Percentiles rank a stretch among this genome's conserved stretches.
Evolutionary conservation across 2,797 vertebrate species (phyloP).

Genomic region (Falco novaeseelandiae): DNA sequence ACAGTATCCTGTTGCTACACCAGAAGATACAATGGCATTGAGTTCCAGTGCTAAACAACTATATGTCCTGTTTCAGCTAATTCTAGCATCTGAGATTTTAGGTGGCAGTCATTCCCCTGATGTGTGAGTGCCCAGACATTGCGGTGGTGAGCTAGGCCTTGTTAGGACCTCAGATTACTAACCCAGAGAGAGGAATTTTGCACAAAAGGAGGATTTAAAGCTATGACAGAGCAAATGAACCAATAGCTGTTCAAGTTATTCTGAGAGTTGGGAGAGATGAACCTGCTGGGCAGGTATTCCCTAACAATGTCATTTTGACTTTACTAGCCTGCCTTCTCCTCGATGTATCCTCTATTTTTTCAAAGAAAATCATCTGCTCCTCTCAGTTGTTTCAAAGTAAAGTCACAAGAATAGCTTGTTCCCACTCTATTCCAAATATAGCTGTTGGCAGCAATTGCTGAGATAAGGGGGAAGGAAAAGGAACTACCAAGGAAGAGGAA

Average conservation of each 20-base stretch:
- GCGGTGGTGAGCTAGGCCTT: not conserved
- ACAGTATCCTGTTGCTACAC: not conserved
- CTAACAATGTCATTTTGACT: slow-evolving; percentile 29
- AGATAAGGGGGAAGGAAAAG: slow-evolving; percentile 63
- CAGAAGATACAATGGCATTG: not conserved
- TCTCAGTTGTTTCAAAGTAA: slow-evolving; percentile 66
- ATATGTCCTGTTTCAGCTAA: not conserved
- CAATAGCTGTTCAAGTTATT: not conserved
- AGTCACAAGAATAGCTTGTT: slow-evolving; percentile 73
- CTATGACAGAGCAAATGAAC: not conserved
- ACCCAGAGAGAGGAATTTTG: not conserved
- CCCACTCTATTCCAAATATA: slow-evolving; percentile 74
- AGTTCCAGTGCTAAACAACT: not conserved
- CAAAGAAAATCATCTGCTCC: slow-evolving; percentile 58
- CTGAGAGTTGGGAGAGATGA: not conserved
- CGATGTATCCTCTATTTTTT: slow-evolving; percentile 26
- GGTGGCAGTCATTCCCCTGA: not conserved
- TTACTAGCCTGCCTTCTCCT: slow-evolving; percentile 36
- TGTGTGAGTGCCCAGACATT: not conserved
- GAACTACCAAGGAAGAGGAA: slow-evolving; percentile 57
- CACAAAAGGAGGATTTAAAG: slow-evolving; percentile 1
- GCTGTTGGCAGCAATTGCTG: slow-evolving; percentile 62
- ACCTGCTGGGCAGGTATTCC: slow-evolving; percentile 59
- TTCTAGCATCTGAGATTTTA: slow-evolving; percentile 8
- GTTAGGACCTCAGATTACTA: not conserved